Conservation (phyloP, 1,140 invertebrate species). For the Riptortus pedestris region DNA sequence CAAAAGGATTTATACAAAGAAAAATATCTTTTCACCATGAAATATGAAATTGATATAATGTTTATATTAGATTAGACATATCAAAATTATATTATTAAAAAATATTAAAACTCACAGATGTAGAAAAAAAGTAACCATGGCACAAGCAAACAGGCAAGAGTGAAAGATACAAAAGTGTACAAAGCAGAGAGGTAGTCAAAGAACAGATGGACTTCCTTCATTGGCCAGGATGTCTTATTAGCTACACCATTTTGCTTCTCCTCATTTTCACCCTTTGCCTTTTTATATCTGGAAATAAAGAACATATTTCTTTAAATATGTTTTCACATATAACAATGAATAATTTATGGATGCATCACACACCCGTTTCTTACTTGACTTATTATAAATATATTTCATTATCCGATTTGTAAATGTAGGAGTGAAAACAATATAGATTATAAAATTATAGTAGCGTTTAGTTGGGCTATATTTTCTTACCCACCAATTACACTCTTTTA, state of each 20-base stretch:
- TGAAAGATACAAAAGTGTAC: constrained; percentile 26
- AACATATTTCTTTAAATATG: no score
- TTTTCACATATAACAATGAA: no score
- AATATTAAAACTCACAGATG: constrained; percentile 16
- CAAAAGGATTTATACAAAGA: neutral
- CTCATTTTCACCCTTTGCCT: constrained; percentile 12
- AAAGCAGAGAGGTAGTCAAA: constrained; percentile 17
- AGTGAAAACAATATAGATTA: no score
- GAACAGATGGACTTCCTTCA: constrained; percentile 17
- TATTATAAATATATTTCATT: no score
- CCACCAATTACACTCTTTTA: no score
- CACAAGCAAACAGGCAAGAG: constrained; percentile 14
- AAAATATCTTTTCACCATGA: neutral
- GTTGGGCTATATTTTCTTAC: no score
- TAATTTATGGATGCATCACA: no score
- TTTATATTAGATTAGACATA: neutral
- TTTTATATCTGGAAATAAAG: constrained; percentile 8
- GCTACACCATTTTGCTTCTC: neutral
- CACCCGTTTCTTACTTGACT: no score
- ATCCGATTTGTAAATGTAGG: no score
- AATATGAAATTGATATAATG: neutral
- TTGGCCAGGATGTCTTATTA: constrained; percentile 4
- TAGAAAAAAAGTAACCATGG: constrained; percentile 22
- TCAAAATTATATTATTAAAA: no score
- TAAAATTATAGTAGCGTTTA: no score